Conservation (phyloP, 2,797 vertebrate genomes). For the Chromobotia macracanthus region DNA sequence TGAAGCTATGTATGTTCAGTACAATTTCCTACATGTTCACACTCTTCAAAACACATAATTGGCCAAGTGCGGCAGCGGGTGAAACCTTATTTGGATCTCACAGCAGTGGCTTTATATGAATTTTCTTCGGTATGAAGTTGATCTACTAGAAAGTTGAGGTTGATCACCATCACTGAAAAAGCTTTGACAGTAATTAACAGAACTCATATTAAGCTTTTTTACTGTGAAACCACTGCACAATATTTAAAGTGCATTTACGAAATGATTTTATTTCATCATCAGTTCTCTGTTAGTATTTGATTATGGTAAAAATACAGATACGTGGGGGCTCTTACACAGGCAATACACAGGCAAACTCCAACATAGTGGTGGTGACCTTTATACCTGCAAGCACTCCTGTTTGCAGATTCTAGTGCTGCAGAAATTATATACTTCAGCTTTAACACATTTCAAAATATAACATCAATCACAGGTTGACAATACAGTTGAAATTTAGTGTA, state of each 20-base stretch:
- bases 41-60: slow-evolving; percentile 53
- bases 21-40: slow-evolving; percentile 44
- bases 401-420: no score
- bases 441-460: not conserved
- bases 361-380: not conserved
- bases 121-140: not conserved
- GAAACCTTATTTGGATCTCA: slow-evolving; percentile 25
- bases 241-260: slow-evolving; percentile 11
- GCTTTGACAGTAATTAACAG: not conserved
- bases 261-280: not conserved
- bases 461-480: not conserved
- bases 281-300: slow-evolving; percentile 1
- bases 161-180: not conserved
- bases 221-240: not conserved
- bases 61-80: slow-evolving; percentile 39
- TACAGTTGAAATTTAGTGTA: not conserved
- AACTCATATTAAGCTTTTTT: not conserved
- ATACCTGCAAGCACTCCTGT: not conserved
- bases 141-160: slow-evolving; percentile 11
- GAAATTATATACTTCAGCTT: not conserved
- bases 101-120: slow-evolving; percentile 7
- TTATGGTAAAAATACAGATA: not conserved
- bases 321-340: not conserved
- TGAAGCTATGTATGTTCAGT: slow-evolving; percentile 47
- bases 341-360: not conserved